A percentile compares a stretch with the other conserved stretches of the same genome.
Evolutionary conservation across 2,888 invertebrate genomes (phyloP).

Genomic region (Parnassius orleans): DNA sequence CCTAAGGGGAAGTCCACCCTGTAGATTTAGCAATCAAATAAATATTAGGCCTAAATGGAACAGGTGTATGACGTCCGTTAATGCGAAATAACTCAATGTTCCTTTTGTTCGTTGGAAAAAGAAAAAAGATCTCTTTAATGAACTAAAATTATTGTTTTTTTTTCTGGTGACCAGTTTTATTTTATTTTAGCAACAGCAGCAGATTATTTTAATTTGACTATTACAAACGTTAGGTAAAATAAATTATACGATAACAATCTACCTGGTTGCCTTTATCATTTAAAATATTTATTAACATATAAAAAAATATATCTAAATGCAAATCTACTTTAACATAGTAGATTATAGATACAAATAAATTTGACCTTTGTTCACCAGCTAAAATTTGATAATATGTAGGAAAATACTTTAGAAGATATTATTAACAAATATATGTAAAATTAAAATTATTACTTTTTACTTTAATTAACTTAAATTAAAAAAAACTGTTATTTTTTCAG

Average conservation of each 20-base stretch:
- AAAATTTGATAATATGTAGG: too few species aligned
- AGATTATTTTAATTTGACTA: constrained; percentile 5
- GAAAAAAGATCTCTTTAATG: constrained; percentile 34
- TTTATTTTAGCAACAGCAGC: background rate
- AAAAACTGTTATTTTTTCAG: constrained; percentile 68
- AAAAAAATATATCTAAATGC: background rate
- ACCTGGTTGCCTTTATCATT: background rate
- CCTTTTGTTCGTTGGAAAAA: constrained; percentile 30
- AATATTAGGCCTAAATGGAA: constrained; percentile 66
- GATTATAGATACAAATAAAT: too few species aligned
- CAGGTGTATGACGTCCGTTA: constrained; percentile 55
- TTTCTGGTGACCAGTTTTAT: constrained; percentile 11
- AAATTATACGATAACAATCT: constrained; percentile 8
- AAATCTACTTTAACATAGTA: background rate
- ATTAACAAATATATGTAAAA: too few species aligned
- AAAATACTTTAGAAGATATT: too few species aligned
- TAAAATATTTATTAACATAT: background rate
- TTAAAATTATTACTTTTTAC: too few species aligned
- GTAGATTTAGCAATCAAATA: constrained; percentile 76
- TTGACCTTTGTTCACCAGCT: too few species aligned
- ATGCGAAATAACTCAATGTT: constrained; percentile 51
- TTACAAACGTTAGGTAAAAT: background rate
- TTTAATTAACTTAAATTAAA: background rate
- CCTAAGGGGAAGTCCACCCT: constrained; percentile 24
- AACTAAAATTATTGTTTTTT: constrained; percentile 36